phyloP scores from a whole-genome alignment of 2,888 invertebrate species.

The Dermolepida albohirtum region DNA sequence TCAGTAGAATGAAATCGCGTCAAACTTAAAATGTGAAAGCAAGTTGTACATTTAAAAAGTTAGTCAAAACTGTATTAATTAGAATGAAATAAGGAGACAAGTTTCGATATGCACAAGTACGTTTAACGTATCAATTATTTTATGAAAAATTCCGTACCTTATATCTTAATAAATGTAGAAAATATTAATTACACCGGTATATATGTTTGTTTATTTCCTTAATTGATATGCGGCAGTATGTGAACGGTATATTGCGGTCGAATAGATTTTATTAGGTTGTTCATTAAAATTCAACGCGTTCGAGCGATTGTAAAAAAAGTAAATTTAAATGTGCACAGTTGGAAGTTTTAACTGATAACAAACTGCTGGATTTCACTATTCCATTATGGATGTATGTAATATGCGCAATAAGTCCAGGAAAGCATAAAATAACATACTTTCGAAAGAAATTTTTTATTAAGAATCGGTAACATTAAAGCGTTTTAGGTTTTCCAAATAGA shows the following conservation, averaged over 20 bases:
- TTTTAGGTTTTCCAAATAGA: no score
- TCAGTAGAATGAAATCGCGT: no score
- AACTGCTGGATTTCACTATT: neutral
- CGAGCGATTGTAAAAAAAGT: slow-evolving; percentile 19
- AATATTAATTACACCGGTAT: slow-evolving; percentile 15
- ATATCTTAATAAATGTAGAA: slow-evolving; percentile 1
- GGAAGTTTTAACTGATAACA: slow-evolving; percentile 8
- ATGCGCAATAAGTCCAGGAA: no score
- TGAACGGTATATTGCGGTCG: slow-evolving; percentile 31
- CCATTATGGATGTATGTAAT: no score
- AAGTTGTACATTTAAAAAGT: no score
- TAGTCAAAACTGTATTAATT: no score
- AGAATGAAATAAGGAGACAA: neutral
- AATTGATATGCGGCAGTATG: slow-evolving; percentile 26
- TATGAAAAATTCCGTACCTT: no score
- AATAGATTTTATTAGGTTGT: slow-evolving; percentile 32
- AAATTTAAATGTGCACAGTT: slow-evolving; percentile 26
- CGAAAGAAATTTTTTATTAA: no score
- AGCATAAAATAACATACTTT: no score
- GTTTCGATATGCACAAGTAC: neutral
- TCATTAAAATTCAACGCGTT: slow-evolving; percentile 35
- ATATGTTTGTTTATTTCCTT: slow-evolving; percentile 13
- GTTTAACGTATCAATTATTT: no score
- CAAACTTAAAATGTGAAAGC: no score
- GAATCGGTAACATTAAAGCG: no score